A percentile compares a stretch with the other conserved stretches of the same genome.
phyloP scores from a whole-genome alignment of 2,113 vertebrate species.

The Leucopsar rothschildi region DNA sequence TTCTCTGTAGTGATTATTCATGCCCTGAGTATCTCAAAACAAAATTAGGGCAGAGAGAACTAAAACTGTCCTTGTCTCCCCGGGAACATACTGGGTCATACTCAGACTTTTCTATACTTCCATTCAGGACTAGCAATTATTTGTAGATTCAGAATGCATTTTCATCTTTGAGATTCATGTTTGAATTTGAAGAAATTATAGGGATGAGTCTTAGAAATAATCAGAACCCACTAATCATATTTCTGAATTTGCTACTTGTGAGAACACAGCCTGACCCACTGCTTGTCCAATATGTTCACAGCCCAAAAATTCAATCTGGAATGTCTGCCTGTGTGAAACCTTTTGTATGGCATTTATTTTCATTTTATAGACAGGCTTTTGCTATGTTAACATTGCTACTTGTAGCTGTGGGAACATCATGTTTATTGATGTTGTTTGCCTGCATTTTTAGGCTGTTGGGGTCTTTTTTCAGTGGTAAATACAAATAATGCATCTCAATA shows the following conservation, averaged over 20 bases:
- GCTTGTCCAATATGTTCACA: neutral
- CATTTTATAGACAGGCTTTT: neutral
- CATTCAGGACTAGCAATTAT: neutral
- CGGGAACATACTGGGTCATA: neutral
- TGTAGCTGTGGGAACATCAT: neutral
- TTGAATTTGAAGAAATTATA: neutral
- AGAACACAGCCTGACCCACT: neutral
- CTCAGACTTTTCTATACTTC: neutral
- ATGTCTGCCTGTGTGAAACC: neutral
- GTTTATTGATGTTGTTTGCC: neutral
- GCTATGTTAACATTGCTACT: neutral
- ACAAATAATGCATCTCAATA: neutral
- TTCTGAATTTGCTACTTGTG: neutral
- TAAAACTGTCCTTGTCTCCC: neutral
- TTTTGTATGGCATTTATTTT: neutral
- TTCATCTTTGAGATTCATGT: neutral
- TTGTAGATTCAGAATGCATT: neutral
- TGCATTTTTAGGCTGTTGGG: neutral
- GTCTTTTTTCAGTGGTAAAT: neutral
- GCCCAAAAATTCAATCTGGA: neutral
- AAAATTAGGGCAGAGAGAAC: neutral
- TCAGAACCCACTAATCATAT: neutral
- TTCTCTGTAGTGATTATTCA: neutral
- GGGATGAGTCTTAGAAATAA: neutral
- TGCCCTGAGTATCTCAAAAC: neutral